Percentiles rank a stretch among this genome's conserved stretches.
Evolutionary conservation across 2,888 invertebrate species (phyloP).

Genomic region (Tipula helvola): DNA sequence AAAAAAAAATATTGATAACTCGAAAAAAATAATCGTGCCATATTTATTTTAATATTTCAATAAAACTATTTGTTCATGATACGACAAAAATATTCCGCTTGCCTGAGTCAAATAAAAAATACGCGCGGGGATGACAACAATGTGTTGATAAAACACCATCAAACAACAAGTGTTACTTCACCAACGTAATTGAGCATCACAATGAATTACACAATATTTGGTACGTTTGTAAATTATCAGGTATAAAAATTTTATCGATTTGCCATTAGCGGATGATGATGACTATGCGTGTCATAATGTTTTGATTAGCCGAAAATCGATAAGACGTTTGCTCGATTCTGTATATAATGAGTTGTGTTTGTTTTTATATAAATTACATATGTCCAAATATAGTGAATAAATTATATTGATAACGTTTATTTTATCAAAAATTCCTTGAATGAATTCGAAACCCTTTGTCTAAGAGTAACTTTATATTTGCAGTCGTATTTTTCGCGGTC

Average conservation of each 20-base stretch:
- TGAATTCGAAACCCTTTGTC: too few relatives aligned
- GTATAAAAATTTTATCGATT: background rate
- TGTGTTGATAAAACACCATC: background rate
- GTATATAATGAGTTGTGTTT: too few relatives aligned
- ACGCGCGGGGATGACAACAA: background rate
- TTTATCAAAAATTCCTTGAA: too few relatives aligned
- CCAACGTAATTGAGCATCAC: background rate
- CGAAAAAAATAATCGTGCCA: background rate
- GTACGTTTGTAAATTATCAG: background rate
- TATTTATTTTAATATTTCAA: background rate
- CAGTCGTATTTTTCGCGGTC: too few relatives aligned
- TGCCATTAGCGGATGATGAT: background rate
- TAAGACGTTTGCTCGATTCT: too few relatives aligned
- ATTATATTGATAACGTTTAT: too few relatives aligned
- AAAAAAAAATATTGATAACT: background rate
- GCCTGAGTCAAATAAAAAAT: background rate
- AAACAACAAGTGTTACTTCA: too few relatives aligned
- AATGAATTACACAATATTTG: background rate
- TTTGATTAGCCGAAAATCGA: too few relatives aligned
- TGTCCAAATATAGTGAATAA: too few relatives aligned
- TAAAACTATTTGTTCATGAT: background rate
- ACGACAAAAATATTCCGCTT: background rate
- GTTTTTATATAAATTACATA: too few relatives aligned
- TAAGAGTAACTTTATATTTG: background rate
- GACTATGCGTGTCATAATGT: background rate